Percentiles rank a stretch among this genome's conserved stretches.
Conservation (phyloP, 23 tunicate species). For the Halocynthia roretzi region DNA sequence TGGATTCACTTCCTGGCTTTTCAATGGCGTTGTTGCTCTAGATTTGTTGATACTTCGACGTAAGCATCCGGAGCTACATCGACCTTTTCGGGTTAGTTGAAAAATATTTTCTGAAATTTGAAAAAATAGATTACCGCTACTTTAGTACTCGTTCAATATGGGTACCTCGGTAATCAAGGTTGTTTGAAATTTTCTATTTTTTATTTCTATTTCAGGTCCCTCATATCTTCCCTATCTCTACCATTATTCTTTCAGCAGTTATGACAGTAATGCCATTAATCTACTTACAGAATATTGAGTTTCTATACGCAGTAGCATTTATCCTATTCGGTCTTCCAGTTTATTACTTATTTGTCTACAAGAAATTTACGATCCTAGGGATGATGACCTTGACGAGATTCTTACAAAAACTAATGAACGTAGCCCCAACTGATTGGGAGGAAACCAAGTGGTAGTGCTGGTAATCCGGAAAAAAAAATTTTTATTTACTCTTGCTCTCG, state of each 20-base stretch:
- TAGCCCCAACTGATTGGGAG: constrained; percentile 71
- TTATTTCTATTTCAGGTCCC: constrained; percentile 52
- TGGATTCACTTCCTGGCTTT: constrained; percentile 26
- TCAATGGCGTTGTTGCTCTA: constrained; percentile 38
- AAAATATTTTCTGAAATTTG: neutral
- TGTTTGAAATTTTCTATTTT: neutral
- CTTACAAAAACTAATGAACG: constrained; percentile 41
- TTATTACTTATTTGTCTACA: constrained; percentile 46
- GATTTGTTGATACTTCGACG: constrained; percentile 42
- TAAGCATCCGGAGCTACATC: constrained; percentile 33
- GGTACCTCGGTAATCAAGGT: neutral
- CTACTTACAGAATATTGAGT: constrained; percentile 48
- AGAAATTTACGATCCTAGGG: constrained; percentile 41
- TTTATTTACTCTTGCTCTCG: no score
- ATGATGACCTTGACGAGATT: constrained; percentile 37
- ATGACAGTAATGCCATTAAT: constrained; percentile 52
- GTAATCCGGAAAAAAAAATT: no score
- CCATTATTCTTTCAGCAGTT: constrained; percentile 37
- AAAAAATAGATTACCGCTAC: neutral
- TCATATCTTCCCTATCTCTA: constrained; percentile 35
- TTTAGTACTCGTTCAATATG: no score
- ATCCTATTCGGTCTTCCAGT: constrained; percentile 36
- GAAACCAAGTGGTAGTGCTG: neutral
- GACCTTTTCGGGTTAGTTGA: constrained; percentile 47
- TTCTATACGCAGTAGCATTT: constrained; percentile 39